phyloP scores from a whole-genome alignment of 2,113 vertebrate genomes.

The Pelecanus crispus region DNA sequence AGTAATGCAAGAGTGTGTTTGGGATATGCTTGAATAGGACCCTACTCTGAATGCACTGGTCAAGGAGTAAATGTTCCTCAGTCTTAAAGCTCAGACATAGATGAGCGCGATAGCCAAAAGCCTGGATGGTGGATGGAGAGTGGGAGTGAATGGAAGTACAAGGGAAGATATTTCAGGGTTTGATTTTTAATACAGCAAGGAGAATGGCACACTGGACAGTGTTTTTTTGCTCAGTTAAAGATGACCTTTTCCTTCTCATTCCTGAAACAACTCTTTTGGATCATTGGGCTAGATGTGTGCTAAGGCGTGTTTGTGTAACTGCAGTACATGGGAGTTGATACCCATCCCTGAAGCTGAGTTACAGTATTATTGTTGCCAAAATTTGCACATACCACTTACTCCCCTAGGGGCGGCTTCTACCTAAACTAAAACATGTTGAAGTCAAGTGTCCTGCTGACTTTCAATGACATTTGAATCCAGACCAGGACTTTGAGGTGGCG shows the following conservation, averaged over 20 bases:
- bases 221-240: neutral
- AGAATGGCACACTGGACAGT: neutral
- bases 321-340: neutral
- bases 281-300: neutral
- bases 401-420: neutral
- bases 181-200: neutral
- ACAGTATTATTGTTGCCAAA: neutral
- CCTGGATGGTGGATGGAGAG: neutral
- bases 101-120: accelerated
- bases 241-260: neutral
- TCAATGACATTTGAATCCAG: neutral
- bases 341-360: neutral
- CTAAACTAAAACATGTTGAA: neutral
- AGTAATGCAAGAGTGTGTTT: neutral
- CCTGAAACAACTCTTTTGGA: neutral
- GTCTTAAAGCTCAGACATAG: neutral
- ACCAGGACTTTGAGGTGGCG: neutral
- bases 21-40: neutral
- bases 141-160: neutral
- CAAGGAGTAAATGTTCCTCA: neutral
- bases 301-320: neutral
- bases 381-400: neutral
- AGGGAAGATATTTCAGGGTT: neutral
- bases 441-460: neutral
- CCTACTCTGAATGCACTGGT: neutral